Conservation (phyloP, 2,888 invertebrate genomes). For the Caenorhabditis imperialis region DNA sequence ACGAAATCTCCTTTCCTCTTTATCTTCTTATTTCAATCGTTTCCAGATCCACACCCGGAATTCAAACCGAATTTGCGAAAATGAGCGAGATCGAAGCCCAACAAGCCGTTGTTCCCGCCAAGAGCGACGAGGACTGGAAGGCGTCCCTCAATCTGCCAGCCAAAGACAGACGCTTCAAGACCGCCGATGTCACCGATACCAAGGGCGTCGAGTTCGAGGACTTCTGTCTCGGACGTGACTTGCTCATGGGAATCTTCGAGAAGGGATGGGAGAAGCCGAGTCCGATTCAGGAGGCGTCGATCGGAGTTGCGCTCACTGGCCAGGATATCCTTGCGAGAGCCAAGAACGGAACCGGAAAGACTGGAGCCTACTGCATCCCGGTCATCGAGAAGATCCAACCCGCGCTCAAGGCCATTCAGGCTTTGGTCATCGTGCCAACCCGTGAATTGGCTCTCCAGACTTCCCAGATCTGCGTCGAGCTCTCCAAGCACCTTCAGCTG, state of each 20-base stretch:
- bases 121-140: conserved; percentile 84
- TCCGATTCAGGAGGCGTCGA: conserved; percentile 99
- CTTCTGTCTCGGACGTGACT: conserved; percentile 95
- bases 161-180: conserved; percentile 95
- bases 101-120: conserved; percentile 33
- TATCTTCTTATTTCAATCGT: too few species aligned
- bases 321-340: conserved; percentile 95
- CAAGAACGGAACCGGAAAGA: conserved; percentile 99
- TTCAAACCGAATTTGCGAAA: conserved; percentile 41
- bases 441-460: conserved; percentile 98
- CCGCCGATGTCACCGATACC: conserved; percentile 98
- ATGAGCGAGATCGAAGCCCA: conserved; percentile 59
- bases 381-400: conserved; percentile 89
- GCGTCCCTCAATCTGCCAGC: conserved; percentile 94
- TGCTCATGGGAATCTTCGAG: conserved; percentile 99
- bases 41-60: too few species aligned
- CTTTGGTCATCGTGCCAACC: conserved; percentile 97
- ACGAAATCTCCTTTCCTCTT: too few species aligned
- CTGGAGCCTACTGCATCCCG: conserved; percentile 99
- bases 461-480: conserved; percentile 98
- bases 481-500: conserved; percentile 95
- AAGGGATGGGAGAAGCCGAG: conserved; percentile 97
- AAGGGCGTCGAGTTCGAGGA: conserved; percentile 99
- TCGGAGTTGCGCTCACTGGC: conserved; percentile 92
- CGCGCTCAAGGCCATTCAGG: conserved; percentile 91